Percentiles rank a stretch among this genome's conserved stretches.
Evolutionary conservation across 2,113 vertebrate species (phyloP).

Genomic region (Noturus placidus): DNA sequence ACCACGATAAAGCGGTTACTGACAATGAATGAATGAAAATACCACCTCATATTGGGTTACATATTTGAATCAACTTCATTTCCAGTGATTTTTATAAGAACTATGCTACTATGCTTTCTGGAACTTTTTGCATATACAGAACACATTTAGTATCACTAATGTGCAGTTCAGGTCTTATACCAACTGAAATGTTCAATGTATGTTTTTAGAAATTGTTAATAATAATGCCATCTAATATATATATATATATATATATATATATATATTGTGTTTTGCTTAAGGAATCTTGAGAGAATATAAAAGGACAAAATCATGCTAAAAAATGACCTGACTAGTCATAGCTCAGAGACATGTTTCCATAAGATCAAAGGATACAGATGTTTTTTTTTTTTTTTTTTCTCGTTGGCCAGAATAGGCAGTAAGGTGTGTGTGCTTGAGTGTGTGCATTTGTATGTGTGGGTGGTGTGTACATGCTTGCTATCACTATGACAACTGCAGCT

Average conservation of each 20-base stretch:
- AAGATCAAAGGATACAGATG: neutral
- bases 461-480: slow-evolving; percentile 1
- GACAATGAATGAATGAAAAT: neutral
- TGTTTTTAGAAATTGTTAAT: neutral
- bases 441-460: neutral
- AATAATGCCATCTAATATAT: neutral
- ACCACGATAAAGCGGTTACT: neutral
- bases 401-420: too few species aligned
- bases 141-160: neutral
- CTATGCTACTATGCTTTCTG: neutral
- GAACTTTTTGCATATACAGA: neutral
- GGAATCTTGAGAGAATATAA: neutral
- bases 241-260: too few species aligned
- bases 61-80: neutral
- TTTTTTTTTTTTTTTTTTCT: neutral
- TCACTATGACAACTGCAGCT: neutral
- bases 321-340: neutral
- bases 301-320: neutral
- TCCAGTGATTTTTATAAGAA: neutral
- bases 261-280: neutral
- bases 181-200: neutral
- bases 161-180: neutral
- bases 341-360: neutral
- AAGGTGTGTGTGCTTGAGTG: slow-evolving; percentile 1
- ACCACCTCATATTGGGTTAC: too few species aligned